These are phyloP conservation scores for Buathra laborator DNA, from an alignment of 2,888 invertebrate species.

Conservation along the genomic window DNA sequence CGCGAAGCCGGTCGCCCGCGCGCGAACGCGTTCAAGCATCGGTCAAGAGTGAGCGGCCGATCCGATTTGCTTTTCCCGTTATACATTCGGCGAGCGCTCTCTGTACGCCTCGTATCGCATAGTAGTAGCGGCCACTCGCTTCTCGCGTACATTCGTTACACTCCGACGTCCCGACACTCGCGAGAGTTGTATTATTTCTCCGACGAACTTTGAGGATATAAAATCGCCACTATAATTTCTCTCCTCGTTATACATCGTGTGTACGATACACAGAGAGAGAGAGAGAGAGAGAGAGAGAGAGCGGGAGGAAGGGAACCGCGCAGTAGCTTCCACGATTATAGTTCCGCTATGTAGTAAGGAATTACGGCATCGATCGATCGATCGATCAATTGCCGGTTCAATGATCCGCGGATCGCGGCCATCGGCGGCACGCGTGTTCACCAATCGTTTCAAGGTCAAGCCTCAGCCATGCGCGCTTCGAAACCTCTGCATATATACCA, in stretches of 20 bases:
- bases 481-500: background rate
- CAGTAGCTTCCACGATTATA: background rate
- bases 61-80: slow-evolving; percentile 83
- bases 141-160: background rate
- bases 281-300: too few species aligned
- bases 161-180: background rate
- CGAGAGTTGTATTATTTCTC: background rate
- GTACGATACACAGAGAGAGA: slow-evolving; percentile 9
- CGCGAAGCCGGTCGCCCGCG: slow-evolving; percentile 63
- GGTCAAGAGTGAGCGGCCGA: slow-evolving; percentile 81
- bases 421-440: slow-evolving; percentile 51
- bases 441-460: slow-evolving; percentile 60
- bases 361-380: slow-evolving; percentile 61
- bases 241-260: background rate
- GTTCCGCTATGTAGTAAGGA: slow-evolving; percentile 17
- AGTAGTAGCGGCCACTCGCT: background rate
- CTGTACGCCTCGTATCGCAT: background rate
- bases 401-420: slow-evolving; percentile 60
- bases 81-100: slow-evolving; percentile 64
- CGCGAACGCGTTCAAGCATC: slow-evolving; percentile 67
- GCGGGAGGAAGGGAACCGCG: background rate
- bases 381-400: slow-evolving; percentile 56
- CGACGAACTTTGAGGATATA: background rate
- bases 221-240: background rate
- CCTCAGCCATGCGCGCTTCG: slow-evolving; percentile 29